Conservation (phyloP, 2,888 invertebrate species). For the Trichopoda pennipes region DNA sequence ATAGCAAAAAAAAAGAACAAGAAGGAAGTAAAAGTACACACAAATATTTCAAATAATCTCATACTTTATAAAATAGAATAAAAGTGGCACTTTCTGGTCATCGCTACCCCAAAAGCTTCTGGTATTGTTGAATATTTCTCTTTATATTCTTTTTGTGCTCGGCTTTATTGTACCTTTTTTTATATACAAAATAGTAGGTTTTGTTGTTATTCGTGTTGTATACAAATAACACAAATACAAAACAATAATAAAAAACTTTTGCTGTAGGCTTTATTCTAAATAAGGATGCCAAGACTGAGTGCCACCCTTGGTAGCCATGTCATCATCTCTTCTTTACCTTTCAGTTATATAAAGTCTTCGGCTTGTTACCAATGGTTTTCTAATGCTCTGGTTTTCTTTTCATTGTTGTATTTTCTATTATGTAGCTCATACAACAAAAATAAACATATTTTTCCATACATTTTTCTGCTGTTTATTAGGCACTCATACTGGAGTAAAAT, state of each 20-base stretch:
- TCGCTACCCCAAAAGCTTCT: conserved; percentile 38
- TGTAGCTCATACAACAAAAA: background rate
- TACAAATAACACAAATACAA: conserved; percentile 18
- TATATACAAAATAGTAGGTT: conserved; percentile 21
- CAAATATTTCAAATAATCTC: background rate
- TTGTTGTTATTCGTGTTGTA: conserved; percentile 7
- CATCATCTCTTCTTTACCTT: conserved; percentile 25
- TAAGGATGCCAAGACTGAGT: conserved; percentile 34
- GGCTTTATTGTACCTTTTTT: conserved; percentile 42
- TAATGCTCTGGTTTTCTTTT: conserved; percentile 20
- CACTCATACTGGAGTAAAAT: conserved; percentile 15
- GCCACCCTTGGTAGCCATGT: conserved; percentile 57
- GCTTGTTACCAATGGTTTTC: conserved; percentile 19
- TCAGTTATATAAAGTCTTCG: background rate
- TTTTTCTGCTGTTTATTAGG: conserved; percentile 42
- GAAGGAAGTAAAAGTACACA: background rate
- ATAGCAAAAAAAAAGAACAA: background rate
- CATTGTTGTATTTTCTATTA: conserved; percentile 38
- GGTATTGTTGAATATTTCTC: conserved; percentile 12
- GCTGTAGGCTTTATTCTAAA: conserved; percentile 39
- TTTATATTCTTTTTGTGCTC: conserved; percentile 3
- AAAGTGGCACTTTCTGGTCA: conserved; percentile 63
- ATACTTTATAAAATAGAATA: conserved; percentile 24
- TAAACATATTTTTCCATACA: background rate
- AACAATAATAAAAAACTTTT: conserved; percentile 15